Base-by-base conservation (phyloP, 1,140 invertebrate genomes). In the Brachystomella parvula region DNA sequence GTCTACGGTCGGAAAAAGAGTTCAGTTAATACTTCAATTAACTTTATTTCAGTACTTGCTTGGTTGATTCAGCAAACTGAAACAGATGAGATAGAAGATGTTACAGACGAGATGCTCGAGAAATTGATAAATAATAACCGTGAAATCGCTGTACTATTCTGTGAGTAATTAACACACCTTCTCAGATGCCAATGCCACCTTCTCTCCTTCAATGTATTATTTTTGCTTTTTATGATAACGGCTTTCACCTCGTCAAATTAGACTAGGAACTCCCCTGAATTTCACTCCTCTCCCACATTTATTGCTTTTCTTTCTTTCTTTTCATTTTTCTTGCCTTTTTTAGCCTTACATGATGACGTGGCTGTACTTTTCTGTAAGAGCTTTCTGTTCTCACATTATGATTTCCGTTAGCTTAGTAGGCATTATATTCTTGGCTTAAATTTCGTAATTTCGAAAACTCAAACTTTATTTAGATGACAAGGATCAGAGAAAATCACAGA, bases 91-190 rank as follows among this genome's bases (percentile, higher is more conserved):
- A 96, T 96, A 74, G 92, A 95, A 81, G 90, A 94, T 75, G 87
- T 96, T 44, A 94, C 91, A 31, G 89, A 94, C 77, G 91, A 94
- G 81, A 94, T 95, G 92, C 81, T 96, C 53, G 90, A 94, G 76
- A 85, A 93, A 76, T 86, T 96, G 63, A 89, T 96, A 73, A 85
- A 87, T 63, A 92, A 92, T 81, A 90, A 90, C 84, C 85, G 85
- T 1, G 85, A 89, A 76, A 89, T 94, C 70, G 90, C 70, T 19
- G 70, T 68, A 12, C 32, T 71, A n/a, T 71, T 71, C 65, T 71
- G 63, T 72, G 64, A 69, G 33, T 62, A 62, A 2, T n/a, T 60
- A 19, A 9, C 12, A 53, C 24, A 17, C 9, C 21, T 26, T 24
- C n/a, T n/a, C n/a, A n/a, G n/a, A n/a, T n/a, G n/a, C n/a, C n/a